Conservation (phyloP, 2,113 vertebrate species). For the Vombatus ursinus region DNA sequence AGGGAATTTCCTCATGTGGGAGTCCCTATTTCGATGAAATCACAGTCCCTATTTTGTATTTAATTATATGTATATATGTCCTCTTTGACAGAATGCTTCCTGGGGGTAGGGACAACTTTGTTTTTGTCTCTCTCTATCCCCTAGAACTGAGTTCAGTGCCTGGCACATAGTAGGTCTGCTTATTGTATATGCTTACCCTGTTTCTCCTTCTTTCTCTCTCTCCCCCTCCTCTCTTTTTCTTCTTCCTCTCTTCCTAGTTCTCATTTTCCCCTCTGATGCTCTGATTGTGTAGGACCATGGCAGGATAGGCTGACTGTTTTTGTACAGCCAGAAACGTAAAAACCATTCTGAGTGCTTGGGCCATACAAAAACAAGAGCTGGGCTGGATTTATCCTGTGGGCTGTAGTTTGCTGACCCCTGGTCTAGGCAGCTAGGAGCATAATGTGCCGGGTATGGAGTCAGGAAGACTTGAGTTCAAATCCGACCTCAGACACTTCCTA, state of each 20-base stretch:
- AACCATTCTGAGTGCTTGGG: background rate
- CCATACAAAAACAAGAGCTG: background rate
- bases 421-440: background rate
- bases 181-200: background rate
- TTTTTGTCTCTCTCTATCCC: background rate
- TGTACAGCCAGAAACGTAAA: background rate
- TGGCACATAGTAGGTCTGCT: background rate
- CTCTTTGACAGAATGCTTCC: too few species aligned
- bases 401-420: too few species aligned
- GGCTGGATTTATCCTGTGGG: background rate
- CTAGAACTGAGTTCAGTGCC: background rate
- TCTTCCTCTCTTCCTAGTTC: rapidly evolving
- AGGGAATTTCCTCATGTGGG: background rate
- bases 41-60: background rate
- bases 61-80: background rate
- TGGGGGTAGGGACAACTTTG: background rate
- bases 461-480: background rate
- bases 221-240: too few species aligned
- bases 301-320: too few species aligned
- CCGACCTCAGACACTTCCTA: background rate
- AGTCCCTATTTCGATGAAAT: background rate
- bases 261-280: background rate
- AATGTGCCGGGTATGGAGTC: background rate
- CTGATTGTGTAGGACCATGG: background rate
- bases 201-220: too few species aligned